These are phyloP conservation scores for Samia ricini DNA, from an alignment of 1,140 invertebrate species.

Conservation along the genomic window DNA sequence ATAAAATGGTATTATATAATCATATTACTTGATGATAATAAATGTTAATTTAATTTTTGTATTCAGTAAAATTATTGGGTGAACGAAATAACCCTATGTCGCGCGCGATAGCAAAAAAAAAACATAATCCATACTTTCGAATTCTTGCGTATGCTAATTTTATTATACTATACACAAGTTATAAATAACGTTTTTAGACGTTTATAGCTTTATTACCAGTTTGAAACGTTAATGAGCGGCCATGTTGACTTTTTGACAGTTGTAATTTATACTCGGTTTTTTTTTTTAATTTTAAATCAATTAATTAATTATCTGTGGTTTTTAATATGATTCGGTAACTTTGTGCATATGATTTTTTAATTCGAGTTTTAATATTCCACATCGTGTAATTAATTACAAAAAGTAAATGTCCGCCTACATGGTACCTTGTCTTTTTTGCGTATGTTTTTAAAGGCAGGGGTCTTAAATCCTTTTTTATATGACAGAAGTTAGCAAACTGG, in stretches of 20 bases:
- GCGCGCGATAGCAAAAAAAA: background rate
- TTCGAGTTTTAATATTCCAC: too few species aligned
- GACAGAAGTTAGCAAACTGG: too few species aligned
- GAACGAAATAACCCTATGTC: background rate
- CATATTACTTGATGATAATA: too few species aligned
- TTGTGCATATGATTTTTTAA: background rate
- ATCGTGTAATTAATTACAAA: too few species aligned
- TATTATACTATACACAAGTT: conserved; percentile 16
- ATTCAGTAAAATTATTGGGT: too few species aligned
- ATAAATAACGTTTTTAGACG: conserved; percentile 25
- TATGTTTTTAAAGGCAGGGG: too few species aligned
- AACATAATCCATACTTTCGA: conserved; percentile 5
- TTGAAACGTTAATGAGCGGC: conserved; percentile 30
- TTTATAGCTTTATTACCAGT: conserved; percentile 41
- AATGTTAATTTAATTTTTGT: too few species aligned
- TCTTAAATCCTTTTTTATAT: too few species aligned
- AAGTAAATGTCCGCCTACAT: too few species aligned
- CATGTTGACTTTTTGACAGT: conserved; percentile 33
- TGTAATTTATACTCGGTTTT: conserved; percentile 1
- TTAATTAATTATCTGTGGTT: background rate
- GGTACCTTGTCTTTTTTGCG: too few species aligned
- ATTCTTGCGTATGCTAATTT: conserved; percentile 26
- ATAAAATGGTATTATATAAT: too few species aligned
- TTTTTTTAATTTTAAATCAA: conserved; percentile 7
- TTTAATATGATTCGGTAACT: background rate